Base-by-base conservation (phyloP, 1,140 invertebrate species). In the Drosophila bocki region DNA sequence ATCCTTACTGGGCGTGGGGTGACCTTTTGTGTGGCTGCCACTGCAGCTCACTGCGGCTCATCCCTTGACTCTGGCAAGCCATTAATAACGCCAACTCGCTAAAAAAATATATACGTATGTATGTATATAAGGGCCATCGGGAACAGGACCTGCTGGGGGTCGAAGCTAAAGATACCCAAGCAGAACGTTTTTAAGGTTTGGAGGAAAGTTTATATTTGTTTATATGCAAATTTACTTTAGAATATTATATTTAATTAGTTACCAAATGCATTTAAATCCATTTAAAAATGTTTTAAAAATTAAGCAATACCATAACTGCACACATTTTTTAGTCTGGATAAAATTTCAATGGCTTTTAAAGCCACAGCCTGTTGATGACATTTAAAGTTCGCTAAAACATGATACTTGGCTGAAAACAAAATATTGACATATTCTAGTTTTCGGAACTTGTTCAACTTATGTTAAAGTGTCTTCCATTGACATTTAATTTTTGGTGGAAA, bases 1-100 rank as follows among this genome's bases (percentile, higher is more conserved):
- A 33, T 33, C 61, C 67, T 41, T 37, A 4, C 12, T 39, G 32
- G 39, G 22, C 32, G 26, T 29, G 39, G 53, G 56, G 26, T 88
- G 84, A 88, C 83, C 84, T 88, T 88, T 79, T 86, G 50, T 60
- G 57, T 42, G 39, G 45, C 78, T 60, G 60, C 61, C 56, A 53
- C 32, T 61, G 62, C 56, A 67, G 41, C 48, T 56, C 35, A 56
- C 33, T 60, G 41, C 26, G 41, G 33, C 41, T 63, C 71, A 61
- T 63, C 68, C 76, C 58, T 47, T 32, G 59, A 35, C 51, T 77
- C 65, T 77, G 29, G 51, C 56, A 39, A 51, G 62, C 81, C 80
- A 88, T 88, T 80, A 83, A 88, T 88, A 88, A 80, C 60, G 62
- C 39, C 26, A 53, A 50, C 63, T 48, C 42, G 69, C 57, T 64